Percentiles rank a stretch among this genome's conserved stretches.
phyloP scores from a whole-genome alignment of 2,888 invertebrate species.

The Lasioglossum zephyrum region DNA sequence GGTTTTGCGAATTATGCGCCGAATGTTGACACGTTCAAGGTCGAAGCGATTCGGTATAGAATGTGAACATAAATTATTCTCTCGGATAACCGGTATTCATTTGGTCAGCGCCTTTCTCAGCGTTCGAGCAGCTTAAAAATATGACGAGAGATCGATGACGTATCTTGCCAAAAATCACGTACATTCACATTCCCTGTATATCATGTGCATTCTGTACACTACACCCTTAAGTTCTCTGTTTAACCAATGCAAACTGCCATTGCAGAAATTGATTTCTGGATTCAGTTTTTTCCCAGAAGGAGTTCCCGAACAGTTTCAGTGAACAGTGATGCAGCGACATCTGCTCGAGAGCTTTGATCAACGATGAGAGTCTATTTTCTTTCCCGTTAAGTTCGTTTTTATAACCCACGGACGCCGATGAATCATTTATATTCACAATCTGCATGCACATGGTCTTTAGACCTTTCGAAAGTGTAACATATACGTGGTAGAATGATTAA shows the following conservation, averaged over 20 bases:
- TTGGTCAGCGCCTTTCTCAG: not conserved
- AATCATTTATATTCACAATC: constrained; percentile 51
- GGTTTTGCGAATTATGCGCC: not conserved
- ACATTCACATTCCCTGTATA: not conserved
- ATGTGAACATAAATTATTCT: constrained; percentile 63
- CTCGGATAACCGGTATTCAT: not conserved
- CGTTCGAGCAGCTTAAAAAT: no score
- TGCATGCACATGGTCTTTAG: constrained; percentile 9
- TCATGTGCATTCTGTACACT: not conserved
- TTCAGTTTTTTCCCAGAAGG: not conserved
- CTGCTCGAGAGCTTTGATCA: not conserved
- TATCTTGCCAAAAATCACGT: not conserved
- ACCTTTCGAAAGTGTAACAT: constrained; percentile 12
- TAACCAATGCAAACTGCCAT: not conserved
- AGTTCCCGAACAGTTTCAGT: not conserved
- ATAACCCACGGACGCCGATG: not conserved
- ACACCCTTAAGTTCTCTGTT: no score
- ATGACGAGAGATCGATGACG: not conserved
- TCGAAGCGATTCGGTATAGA: constrained; percentile 21
- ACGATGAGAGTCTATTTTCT: not conserved
- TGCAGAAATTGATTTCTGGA: constrained; percentile 14
- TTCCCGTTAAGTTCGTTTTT: not conserved
- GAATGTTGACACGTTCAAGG: not conserved
- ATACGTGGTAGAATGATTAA: not conserved
- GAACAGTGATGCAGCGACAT: not conserved